phyloP scores from a whole-genome alignment of 2,797 vertebrate genomes.

The Garrulus glandarius region DNA sequence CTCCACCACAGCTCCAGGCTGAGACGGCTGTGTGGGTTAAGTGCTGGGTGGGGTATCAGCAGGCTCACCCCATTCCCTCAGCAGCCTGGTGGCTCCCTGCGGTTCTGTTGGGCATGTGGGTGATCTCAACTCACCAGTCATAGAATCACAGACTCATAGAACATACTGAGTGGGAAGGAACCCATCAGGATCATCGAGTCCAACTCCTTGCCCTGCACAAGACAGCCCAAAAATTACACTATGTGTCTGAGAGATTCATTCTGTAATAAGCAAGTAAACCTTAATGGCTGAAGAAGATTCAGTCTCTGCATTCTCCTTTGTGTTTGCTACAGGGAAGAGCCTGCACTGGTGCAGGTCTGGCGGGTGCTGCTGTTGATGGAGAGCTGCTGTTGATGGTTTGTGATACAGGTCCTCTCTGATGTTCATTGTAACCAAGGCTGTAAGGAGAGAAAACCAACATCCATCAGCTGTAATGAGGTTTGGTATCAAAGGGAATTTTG shows the following conservation, averaged over 20 bases:
- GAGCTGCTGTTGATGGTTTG: background rate
- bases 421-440: background rate
- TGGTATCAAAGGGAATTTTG: conserved; percentile 24
- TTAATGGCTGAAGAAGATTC: background rate
- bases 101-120: background rate
- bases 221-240: background rate
- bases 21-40: background rate
- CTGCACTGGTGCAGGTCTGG: rapidly evolving
- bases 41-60: rapidly evolving
- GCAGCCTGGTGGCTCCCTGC: background rate
- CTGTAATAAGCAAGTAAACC: background rate
- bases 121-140: background rate
- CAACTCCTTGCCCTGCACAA: background rate
- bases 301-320: background rate
- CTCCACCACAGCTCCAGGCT: rapidly evolving
- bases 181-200: background rate
- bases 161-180: background rate
- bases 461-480: background rate
- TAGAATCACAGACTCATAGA: background rate
- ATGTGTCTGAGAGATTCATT: background rate
- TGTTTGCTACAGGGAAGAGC: background rate
- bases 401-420: background rate
- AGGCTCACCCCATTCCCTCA: background rate
- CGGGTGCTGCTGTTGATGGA: rapidly evolving
- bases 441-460: background rate